Percentiles rank a stretch among this genome's conserved stretches.
Evolutionary conservation across 2,797 vertebrate species (phyloP).

Genomic region (Vireo griseus): DNA sequence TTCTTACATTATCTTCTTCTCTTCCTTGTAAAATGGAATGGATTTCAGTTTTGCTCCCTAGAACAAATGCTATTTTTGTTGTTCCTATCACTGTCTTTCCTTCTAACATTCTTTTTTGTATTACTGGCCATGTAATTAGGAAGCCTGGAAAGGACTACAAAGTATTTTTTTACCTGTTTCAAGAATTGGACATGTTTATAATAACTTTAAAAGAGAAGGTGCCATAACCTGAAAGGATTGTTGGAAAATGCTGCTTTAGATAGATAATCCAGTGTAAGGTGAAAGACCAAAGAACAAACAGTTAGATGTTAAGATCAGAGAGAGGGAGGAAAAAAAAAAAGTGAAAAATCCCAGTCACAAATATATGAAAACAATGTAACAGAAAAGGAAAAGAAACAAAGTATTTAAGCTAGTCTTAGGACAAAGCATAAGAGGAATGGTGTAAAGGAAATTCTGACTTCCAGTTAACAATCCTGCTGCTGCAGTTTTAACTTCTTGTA

Average conservation of each 20-base stretch:
- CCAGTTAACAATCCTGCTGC: constrained; percentile 54
- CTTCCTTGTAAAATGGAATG: background rate
- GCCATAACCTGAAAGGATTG: background rate
- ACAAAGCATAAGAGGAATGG: background rate
- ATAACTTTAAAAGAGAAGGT: background rate
- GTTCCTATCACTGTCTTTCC: background rate
- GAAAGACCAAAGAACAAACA: background rate
- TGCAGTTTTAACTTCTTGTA: constrained; percentile 58
- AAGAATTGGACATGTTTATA: background rate
- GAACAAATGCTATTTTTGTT: background rate
- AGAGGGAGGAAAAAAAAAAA: background rate
- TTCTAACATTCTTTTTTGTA: background rate
- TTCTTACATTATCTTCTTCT: background rate
- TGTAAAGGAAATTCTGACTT: constrained; percentile 63
- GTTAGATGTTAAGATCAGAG: background rate
- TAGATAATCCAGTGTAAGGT: background rate
- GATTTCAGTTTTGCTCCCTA: background rate
- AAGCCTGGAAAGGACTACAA: background rate
- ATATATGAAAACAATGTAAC: background rate
- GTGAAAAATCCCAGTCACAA: background rate
- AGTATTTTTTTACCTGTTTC: constrained; percentile 22
- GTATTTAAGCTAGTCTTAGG: background rate
- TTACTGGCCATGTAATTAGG: background rate
- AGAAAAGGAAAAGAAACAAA: background rate
- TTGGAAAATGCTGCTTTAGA: background rate